These are phyloP conservation scores for Phaenicophaeus curvirostris DNA, from an alignment of 2,797 vertebrate species.

Conservation along the genomic window DNA sequence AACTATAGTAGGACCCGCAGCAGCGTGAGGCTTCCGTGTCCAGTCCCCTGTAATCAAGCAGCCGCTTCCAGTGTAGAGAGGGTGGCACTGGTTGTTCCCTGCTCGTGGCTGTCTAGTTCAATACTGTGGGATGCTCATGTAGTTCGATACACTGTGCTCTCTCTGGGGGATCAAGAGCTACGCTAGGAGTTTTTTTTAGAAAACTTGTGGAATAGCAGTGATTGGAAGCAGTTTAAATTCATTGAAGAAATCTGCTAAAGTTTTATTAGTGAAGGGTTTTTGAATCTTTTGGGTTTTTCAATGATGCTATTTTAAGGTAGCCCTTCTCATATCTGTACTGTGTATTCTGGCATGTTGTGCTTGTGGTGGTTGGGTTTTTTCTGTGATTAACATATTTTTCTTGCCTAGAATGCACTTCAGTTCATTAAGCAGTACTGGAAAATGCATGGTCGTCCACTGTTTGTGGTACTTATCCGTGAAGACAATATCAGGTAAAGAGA, in stretches of 20 bases:
- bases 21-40: not conserved
- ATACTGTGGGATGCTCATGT: no score
- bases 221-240: not conserved
- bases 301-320: not conserved
- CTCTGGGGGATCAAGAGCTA: not conserved
- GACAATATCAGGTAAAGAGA: slow-evolving; percentile 93
- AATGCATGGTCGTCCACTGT: slow-evolving; percentile 94
- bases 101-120: not conserved
- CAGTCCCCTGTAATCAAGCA: not conserved
- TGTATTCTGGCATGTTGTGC: not conserved
- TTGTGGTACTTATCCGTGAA: slow-evolving; percentile 94
- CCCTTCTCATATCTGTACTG: not conserved
- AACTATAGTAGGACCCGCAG: not conserved
- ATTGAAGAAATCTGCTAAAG: not conserved
- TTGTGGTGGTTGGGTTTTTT: not conserved
- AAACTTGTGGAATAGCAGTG: not conserved
- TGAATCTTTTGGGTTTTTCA: not conserved
- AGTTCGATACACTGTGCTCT: not conserved
- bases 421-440: slow-evolving; percentile 99
- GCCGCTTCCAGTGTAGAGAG: not conserved
- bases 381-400: not conserved
- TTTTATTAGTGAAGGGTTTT: not conserved
- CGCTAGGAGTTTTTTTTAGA: not conserved
- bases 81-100: not conserved
- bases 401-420: slow-evolving; percentile 90